Conservation (phyloP, 2,888 invertebrate species). For the Eupithecia pulchellata region DNA sequence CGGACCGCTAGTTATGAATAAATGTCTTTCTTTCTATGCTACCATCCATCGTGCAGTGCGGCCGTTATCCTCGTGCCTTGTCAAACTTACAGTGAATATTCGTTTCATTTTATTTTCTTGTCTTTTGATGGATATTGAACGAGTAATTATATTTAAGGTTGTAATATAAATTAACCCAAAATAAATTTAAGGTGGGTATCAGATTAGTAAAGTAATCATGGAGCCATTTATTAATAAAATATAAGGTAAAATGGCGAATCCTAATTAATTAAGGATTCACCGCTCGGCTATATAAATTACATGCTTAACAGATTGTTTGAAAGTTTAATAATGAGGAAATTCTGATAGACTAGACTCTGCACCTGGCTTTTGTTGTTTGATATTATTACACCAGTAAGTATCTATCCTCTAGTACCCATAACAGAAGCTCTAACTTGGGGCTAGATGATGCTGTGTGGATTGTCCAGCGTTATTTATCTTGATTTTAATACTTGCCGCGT, state of each 20-base stretch:
- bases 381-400: too few relatives aligned
- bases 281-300: background rate
- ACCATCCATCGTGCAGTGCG: background rate
- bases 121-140: background rate
- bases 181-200: background rate
- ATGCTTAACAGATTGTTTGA: background rate
- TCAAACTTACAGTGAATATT: background rate
- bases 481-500: too few relatives aligned
- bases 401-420: too few relatives aligned
- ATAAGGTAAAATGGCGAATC: background rate
- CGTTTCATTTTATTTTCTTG: background rate
- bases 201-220: background rate
- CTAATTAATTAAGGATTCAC: constrained; percentile 2
- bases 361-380: background rate
- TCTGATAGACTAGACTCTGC: background rate
- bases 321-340: background rate
- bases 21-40: too few relatives aligned
- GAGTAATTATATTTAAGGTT: background rate
- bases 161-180: background rate
- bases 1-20: too few relatives aligned
- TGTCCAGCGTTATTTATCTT: too few relatives aligned
- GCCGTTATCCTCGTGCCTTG: background rate
- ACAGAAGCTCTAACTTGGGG: too few relatives aligned
- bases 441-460: too few relatives aligned
- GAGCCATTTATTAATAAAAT: constrained; percentile 1